phyloP scores from a whole-genome alignment of 2,113 vertebrate species.

The Podiceps cristatus region DNA sequence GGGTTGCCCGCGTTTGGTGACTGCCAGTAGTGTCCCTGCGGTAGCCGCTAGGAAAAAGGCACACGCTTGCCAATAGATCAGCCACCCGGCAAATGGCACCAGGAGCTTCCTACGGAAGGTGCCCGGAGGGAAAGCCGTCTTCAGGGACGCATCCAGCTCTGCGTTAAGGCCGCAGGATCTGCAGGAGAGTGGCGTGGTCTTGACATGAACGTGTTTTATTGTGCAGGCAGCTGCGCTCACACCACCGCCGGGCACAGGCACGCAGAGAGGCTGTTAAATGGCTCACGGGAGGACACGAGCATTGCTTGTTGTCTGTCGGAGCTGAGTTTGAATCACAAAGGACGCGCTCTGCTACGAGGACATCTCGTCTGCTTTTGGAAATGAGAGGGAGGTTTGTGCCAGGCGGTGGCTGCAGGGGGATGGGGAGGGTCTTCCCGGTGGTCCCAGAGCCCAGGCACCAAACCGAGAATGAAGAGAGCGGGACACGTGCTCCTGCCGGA shows the following conservation, averaged over 20 bases:
- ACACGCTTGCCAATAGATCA: neutral
- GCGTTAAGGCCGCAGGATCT: neutral
- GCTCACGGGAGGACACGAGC: neutral
- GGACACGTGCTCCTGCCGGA: neutral
- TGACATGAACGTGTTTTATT: accelerated
- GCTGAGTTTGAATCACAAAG: neutral
- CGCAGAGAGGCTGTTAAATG: neutral
- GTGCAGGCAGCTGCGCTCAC: neutral
- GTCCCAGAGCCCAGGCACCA: neutral
- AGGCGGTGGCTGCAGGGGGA: neutral
- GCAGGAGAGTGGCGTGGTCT: neutral
- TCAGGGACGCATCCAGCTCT: neutral
- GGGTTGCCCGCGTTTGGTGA: accelerated
- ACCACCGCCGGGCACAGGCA: neutral
- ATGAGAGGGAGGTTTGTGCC: neutral
- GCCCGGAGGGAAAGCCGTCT: accelerated
- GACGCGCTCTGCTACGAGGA: neutral
- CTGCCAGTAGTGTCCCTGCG: neutral
- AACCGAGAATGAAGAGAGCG: neutral
- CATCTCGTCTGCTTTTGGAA: neutral
- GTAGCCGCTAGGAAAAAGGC: neutral
- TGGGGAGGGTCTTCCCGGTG: neutral
- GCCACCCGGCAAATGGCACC: neutral
- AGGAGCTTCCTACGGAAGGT: accelerated
- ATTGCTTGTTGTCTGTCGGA: neutral